Evolutionary conservation across 2,888 invertebrate genomes (phyloP), one percentile per base, ranked within the genome.

Genomic region (Tachina fera): DNA sequence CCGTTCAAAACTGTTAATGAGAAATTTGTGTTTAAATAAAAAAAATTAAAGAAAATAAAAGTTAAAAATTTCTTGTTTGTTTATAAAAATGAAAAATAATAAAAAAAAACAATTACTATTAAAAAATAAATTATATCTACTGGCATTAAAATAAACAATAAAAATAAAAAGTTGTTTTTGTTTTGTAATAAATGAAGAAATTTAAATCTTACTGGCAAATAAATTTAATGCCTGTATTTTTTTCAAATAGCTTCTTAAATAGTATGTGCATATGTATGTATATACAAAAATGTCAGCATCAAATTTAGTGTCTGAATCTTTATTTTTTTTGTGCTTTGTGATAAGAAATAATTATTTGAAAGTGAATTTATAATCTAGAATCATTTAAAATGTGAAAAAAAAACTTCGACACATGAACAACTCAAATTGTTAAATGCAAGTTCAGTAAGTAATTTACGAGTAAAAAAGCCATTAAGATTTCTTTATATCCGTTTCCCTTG

Each of bases 1-100:
- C 88, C 88, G 86, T 31, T n/a, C 43, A 51, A 49, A 63, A 49
- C n/a, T 47, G n/a, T 22, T 6, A 14, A 8, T 10, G 39, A n/a
- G 14, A 56, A 47, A 4, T 22, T 19, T 14, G 31, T 13, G n/a
- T 43, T 0, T 8, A 43, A 11, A 10, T 16, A 58, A 39, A 67
- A 19, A 9, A 22, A 72, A 76, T 5, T n/a, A 49, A 70, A 41
- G 13, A 65, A 53, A 47, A 51, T 31, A 56, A 79, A 78, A 60
- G 31, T 63, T 79, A 45, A 39, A 43, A 43, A 65, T 61, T 83
- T 71, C 47, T 72, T 72, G 39, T 72, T 22, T 13, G 13, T 49
- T 67, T 67, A 45, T 49, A 47, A 3, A n/a, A n/a, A n/a, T n/a
- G n/a, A n/a, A n/a, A n/a, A n/a, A n/a, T n/a, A n/a, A n/a, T n/a